Percentiles rank a stretch among this genome's conserved stretches.
phyloP scores from a whole-genome alignment of 2,797 vertebrate genomes.

The Leptoclinus maculatus region DNA sequence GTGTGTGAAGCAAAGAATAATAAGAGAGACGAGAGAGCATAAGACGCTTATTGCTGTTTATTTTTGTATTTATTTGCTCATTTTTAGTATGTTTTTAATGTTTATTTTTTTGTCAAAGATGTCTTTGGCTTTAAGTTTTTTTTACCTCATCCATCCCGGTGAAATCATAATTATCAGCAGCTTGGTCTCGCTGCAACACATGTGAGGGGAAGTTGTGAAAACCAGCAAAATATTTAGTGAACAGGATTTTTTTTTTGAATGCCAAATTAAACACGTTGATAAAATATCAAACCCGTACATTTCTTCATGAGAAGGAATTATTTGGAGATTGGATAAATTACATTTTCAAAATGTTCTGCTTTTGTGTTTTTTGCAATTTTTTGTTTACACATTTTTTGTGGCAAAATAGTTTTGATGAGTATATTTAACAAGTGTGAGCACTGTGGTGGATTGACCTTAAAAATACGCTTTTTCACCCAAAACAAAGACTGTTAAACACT shows the following conservation, averaged over 20 bases:
- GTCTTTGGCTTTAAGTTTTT: background rate
- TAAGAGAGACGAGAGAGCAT: background rate
- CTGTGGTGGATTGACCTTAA: background rate
- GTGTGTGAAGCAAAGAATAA: background rate
- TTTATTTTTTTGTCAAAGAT: background rate
- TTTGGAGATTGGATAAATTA: background rate
- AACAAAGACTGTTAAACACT: background rate
- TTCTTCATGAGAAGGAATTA: background rate
- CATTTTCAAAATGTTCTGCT: background rate
- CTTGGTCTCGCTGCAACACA: slow-evolving; percentile 9
- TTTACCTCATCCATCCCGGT: background rate
- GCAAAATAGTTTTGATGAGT: background rate
- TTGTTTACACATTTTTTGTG: background rate
- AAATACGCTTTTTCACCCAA: background rate
- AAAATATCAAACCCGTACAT: background rate
- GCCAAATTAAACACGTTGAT: slow-evolving; percentile 6
- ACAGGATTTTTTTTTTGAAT: slow-evolving; percentile 26
- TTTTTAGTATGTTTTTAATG: background rate
- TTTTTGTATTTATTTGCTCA: slow-evolving; percentile 6
- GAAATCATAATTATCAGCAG: slow-evolving; percentile 12
- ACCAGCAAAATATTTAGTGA: slow-evolving; percentile 18
- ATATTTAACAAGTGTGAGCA: slow-evolving; percentile 1
- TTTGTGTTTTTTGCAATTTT: background rate
- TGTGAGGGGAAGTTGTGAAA: slow-evolving; percentile 32
- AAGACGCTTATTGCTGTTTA: background rate